A percentile compares a stretch with the other conserved stretches of the same genome.
Conservation (phyloP, 2,888 invertebrate species). For the Xestobium rufovillosum region DNA sequence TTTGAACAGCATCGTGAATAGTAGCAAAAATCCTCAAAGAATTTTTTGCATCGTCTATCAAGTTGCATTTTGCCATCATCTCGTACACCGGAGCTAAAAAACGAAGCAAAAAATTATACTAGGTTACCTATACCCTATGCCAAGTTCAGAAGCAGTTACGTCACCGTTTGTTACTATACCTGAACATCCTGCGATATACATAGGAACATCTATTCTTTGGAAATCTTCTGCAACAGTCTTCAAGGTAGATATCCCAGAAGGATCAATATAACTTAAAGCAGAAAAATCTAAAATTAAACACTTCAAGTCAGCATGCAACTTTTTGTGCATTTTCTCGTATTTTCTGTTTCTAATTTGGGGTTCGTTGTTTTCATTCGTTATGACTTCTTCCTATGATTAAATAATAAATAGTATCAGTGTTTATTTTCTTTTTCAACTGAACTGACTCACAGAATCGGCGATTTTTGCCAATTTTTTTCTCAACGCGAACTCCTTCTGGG, state of each 20-base stretch:
- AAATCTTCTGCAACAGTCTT: slow-evolving; percentile 49
- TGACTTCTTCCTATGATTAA: background rate
- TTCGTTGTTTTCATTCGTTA: background rate
- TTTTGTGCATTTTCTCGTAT: slow-evolving; percentile 26
- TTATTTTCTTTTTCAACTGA: slow-evolving; percentile 8
- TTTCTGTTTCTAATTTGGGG: slow-evolving; percentile 15
- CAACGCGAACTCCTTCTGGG: slow-evolving; percentile 42
- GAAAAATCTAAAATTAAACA: slow-evolving; percentile 55
- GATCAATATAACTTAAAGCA: slow-evolving; percentile 56
- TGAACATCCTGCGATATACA: slow-evolving; percentile 50
- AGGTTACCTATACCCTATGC: slow-evolving; percentile 20
- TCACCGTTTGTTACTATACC: slow-evolving; percentile 36
- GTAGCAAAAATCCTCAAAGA: slow-evolving; percentile 51
- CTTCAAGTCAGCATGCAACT: slow-evolving; percentile 32
- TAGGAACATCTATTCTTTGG: slow-evolving; percentile 45
- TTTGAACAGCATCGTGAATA: slow-evolving; percentile 55
- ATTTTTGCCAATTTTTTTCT: slow-evolving; percentile 40
- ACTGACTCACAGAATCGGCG: slow-evolving; percentile 22
- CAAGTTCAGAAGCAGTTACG: background rate
- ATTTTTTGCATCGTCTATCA: slow-evolving; percentile 47
- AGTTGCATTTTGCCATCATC: slow-evolving; percentile 53
- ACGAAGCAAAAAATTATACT: slow-evolving; percentile 7
- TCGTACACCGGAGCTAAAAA: slow-evolving; percentile 57
- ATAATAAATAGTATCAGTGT: slow-evolving; percentile 3
- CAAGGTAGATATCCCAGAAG: slow-evolving; percentile 53